Evolutionary conservation across 2,888 invertebrate species (phyloP), one percentile per base, ranked within the genome.

Genomic region (Microctonus aethiopoides): DNA sequence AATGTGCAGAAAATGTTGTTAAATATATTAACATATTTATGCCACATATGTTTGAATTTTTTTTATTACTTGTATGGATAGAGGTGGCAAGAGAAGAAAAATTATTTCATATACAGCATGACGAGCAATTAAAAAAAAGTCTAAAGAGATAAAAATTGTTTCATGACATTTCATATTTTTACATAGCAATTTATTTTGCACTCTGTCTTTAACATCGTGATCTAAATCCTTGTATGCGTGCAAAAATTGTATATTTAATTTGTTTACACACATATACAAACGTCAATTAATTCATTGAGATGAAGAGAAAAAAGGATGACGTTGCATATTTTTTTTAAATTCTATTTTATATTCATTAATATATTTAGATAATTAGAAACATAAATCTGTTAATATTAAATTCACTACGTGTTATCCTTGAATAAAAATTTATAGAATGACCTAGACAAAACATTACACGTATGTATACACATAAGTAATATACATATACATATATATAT

Each of bases 271-370:
- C 1, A 16, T 9, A 29, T 29, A 5, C 5, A 5, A 46, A 5
- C 46, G 46, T 20, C 46, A 46, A n/a, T 46, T 16, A 46, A 46
- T 46, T 46, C 16, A 46, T 39, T 6, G 39, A 39, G 39, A 46
- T 46, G 46, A 46, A 1, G 7, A 16, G 16, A 4, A 46, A 4
- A 46, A 16, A 16, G 46, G 46, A 16, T 46, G 46, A 46, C 46
- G 20, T 1, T 46, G 46, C 46, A 46, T 34, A 20, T 29, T 67
- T n/a, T n/a, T n/a, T 51, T 46, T 46, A 69, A 70, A 11, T 52
- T n/a, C 51, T 75, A 70, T 76, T 66, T 71, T 71, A 74, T 68
- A 72, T 59, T 71, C 68, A 66, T 66, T 72, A 68, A 74, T 69
- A 69, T 63, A 72, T 16, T 46, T 20, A 46, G 16, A 3, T 16